phyloP scores from a whole-genome alignment of 2,113 vertebrate species.

The Cyphomyrus plagiostoma region DNA sequence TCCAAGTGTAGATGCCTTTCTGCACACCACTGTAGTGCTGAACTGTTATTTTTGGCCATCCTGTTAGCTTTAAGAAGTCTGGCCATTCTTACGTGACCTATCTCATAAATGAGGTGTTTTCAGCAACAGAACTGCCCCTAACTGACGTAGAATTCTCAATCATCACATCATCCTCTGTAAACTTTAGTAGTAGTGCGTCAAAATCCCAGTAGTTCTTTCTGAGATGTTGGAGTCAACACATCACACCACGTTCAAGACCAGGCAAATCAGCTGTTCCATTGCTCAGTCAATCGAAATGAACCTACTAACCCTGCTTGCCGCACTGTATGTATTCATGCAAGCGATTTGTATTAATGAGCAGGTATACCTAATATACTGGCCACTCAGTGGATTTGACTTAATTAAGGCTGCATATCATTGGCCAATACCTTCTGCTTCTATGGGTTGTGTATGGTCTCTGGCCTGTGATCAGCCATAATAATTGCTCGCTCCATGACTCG shows the following conservation, averaged over 20 bases:
- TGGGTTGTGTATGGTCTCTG: neutral
- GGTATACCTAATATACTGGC: neutral
- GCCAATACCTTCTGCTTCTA: neutral
- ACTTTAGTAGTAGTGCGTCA: neutral
- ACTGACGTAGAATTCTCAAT: neutral
- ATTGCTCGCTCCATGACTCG: neutral
- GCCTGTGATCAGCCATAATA: neutral
- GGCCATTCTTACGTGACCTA: neutral
- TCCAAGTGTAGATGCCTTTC: neutral
- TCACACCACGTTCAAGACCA: neutral
- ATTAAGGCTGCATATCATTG: neutral
- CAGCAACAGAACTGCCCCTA: neutral
- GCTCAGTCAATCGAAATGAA: neutral
- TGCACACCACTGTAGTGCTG: neutral
- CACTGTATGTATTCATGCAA: neutral
- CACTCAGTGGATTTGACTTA: neutral
- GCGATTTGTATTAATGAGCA: neutral
- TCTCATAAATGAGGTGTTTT: neutral
- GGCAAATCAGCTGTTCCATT: neutral
- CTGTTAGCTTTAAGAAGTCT: neutral
- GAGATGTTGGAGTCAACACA: neutral
- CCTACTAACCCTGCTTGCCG: neutral
- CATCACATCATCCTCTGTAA: neutral
- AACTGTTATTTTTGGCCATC: neutral
- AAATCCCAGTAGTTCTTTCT: neutral